Conservation (phyloP, 2,113 vertebrate species). For the Sorex fumeus region DNA sequence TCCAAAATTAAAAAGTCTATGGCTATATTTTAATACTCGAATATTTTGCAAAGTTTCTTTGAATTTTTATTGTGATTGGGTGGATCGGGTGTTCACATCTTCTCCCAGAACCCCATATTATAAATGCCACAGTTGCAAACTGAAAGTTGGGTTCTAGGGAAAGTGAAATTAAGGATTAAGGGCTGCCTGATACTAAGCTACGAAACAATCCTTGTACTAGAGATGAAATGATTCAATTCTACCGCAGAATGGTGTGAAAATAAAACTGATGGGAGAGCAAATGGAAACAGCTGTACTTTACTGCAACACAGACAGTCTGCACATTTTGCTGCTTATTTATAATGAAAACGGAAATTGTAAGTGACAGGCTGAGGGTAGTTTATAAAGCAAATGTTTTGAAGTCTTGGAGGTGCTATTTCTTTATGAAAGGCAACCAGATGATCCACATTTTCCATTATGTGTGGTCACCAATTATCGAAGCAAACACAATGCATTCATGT, state of each 20-base stretch:
- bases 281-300: slow-evolving; percentile 77
- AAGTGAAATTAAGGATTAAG: slow-evolving; percentile 69
- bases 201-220: slow-evolving; percentile 47
- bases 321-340: slow-evolving; percentile 76
- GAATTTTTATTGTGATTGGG: background rate
- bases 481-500: background rate
- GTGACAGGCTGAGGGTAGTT: slow-evolving; percentile 75
- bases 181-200: slow-evolving; percentile 60
- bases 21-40: background rate
- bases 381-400: slow-evolving; percentile 72
- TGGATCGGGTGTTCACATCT: background rate
- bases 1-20: background rate
- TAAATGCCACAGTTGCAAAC: slow-evolving; percentile 32
- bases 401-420: slow-evolving; percentile 55
- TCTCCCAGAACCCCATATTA: background rate
- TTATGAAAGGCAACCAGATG: slow-evolving; percentile 64
- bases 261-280: slow-evolving; percentile 63
- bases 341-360: slow-evolving; percentile 81
- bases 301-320: slow-evolving; percentile 67
- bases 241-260: slow-evolving; percentile 69
- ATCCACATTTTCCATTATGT: slow-evolving; percentile 29
- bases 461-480: background rate
- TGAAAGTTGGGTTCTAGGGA: slow-evolving; percentile 12
- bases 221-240: slow-evolving; percentile 67
- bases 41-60: background rate